These are phyloP conservation scores for cat (Felis catus) DNA, from an alignment of 2,113 vertebrate species.

Conservation along the genomic window DNA sequence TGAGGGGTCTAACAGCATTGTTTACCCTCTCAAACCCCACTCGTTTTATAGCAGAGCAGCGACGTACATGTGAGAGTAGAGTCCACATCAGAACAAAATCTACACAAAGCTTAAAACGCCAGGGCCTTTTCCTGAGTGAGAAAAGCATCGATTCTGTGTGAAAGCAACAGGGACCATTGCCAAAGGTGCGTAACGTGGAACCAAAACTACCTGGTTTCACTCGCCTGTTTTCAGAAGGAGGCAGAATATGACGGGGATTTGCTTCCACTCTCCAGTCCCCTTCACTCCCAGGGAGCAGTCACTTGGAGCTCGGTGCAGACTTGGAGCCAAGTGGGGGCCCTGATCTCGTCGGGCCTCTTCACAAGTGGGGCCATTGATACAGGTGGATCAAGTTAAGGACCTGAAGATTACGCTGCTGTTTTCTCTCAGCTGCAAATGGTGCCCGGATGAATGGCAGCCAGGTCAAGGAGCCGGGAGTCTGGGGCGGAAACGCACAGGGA, in stretches of 20 bases:
- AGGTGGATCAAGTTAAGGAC: not conserved
- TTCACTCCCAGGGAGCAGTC: not conserved
- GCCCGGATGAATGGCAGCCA: not conserved
- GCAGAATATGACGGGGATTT: not conserved
- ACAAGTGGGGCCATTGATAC: not conserved
- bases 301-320: fast-evolving
- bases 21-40: not conserved
- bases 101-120: not conserved
- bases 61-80: not conserved
- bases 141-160: not conserved
- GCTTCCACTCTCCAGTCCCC: not conserved
- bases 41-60: not conserved
- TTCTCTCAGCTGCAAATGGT: not conserved
- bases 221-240: not conserved
- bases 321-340: not conserved
- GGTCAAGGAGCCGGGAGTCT: not conserved
- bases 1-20: not conserved
- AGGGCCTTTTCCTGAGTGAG: not conserved
- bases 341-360: not conserved
- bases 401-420: not conserved
- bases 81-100: not conserved
- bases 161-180: not conserved
- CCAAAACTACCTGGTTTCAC: not conserved
- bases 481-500: fast-evolving
- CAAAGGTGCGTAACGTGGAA: not conserved